Evolutionary conservation across 2,113 vertebrate genomes (phyloP).

Genomic region (Saiga tatarica): DNA sequence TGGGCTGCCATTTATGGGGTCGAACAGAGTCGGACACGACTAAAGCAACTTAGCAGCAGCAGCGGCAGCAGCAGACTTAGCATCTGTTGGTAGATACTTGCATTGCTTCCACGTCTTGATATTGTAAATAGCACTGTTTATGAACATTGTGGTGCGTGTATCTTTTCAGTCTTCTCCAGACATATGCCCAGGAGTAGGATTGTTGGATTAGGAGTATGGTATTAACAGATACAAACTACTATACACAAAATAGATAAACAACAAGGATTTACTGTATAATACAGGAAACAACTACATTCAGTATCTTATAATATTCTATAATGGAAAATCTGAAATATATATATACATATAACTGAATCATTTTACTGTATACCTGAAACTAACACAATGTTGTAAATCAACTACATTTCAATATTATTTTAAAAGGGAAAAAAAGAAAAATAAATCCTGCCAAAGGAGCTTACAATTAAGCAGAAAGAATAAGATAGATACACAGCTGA

Average conservation of each 20-base stretch:
- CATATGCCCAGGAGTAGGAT: no score
- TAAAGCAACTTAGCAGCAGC: background rate
- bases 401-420: background rate
- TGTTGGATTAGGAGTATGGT: background rate
- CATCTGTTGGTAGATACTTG: background rate
- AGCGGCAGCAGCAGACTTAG: background rate
- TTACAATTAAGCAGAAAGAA: background rate
- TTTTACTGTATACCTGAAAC: background rate
- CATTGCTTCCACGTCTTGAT: background rate
- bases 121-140: background rate
- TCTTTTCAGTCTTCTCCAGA: background rate
- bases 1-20: background rate
- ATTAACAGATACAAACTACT: background rate
- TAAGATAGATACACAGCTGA: background rate
- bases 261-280: background rate
- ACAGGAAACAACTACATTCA: background rate
- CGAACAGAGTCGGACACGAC: rapidly evolving
- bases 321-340: background rate
- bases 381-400: background rate
- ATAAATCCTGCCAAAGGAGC: background rate
- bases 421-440: background rate
- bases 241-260: background rate
- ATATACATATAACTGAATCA: background rate
- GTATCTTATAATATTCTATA: background rate
- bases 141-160: background rate